Evolutionary conservation across 2,113 vertebrate species (phyloP), one percentile per base, ranked within the genome.

Genomic region (Eurypyga helias): DNA sequence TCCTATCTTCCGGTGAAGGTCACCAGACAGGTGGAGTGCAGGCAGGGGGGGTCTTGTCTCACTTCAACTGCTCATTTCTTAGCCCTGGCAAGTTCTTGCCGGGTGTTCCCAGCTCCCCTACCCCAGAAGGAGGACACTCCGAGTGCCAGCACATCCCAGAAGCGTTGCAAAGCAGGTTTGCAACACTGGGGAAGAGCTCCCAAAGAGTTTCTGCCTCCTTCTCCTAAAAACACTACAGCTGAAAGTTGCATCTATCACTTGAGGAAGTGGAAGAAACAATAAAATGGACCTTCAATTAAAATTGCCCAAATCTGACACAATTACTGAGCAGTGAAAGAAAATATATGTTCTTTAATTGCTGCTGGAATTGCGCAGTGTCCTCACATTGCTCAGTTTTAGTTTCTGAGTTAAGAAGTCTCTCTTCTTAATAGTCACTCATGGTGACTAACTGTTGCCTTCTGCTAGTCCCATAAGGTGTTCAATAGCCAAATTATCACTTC

Each of bases 71-170:
- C 33, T 52, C 33, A 2, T 43, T 60, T 23, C 46, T 21, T 11
- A 13, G 23, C 45, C 29, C 54, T 29, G 26, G 13, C 13, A 21
- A 62, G 20, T n/a, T 65, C 43, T 16, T 15, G 15, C 29, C 51
- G 11, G 24, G 6, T 21, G 31, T 25, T 41, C 16, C 24, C 45
- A 36, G 46, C 33, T 36, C 21, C 48, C 24, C 58, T 33, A 33
- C n/a, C 19, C 16, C 38, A 7, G 43, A 11, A 46, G 13, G 46
- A 14, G 13, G 38, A 10, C 26, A 8, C 19, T 6, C 33, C 0
- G 28, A 10, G 13, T 1, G 0, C 15, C 34, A 43, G 41, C 4
- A 0, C 1, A 0, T 49, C 46, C 52, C 1, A 61, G 21, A 2
- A 12, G 18, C 15, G 17, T 3, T 3, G 2, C 18, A 45, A 83